Percentiles rank a stretch among this genome's conserved stretches.
These are phyloP conservation scores for Parascotia fuliginaria DNA, from an alignment of 2,888 invertebrate genomes.

Conservation along the genomic window DNA sequence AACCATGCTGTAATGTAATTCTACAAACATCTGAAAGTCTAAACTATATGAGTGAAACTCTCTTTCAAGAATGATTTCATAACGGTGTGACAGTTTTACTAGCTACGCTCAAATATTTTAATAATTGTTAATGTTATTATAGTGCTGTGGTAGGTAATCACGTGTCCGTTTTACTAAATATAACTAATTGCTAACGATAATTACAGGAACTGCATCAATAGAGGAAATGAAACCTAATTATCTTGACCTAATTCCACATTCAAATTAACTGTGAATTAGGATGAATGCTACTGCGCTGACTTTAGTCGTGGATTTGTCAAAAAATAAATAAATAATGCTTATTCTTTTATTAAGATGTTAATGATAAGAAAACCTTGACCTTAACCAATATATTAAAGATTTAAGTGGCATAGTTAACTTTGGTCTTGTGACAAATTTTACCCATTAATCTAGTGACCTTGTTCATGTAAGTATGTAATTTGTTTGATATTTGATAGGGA, in stretches of 20 bases:
- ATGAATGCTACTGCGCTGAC: conserved; percentile 6
- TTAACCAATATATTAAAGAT: background rate
- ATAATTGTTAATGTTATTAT: background rate
- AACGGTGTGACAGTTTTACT: too few species aligned
- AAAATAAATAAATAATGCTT: conserved; percentile 2
- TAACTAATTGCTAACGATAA: conserved; percentile 18
- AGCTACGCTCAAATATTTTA: too few species aligned
- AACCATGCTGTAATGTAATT: too few species aligned
- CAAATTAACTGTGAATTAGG: conserved; percentile 10
- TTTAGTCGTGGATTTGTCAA: background rate
- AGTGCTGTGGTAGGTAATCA: background rate
- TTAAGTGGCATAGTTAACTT: background rate
- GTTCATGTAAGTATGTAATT: background rate
- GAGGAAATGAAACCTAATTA: conserved; percentile 39
- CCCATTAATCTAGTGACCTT: conserved; percentile 1
- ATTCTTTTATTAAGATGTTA: background rate
- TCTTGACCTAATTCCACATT: conserved; percentile 22
- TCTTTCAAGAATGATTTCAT: too few species aligned
- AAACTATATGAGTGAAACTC: too few species aligned
- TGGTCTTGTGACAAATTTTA: conserved; percentile 4
- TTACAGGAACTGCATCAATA: conserved; percentile 31
- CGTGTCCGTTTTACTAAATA: conserved; percentile 11
- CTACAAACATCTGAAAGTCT: too few species aligned
- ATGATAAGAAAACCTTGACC: conserved; percentile 2
- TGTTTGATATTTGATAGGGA: background rate